A percentile compares a stretch with the other conserved stretches of the same genome.
Conservation (phyloP, 2,797 vertebrate genomes). For the Chloroceryle amazona region DNA sequence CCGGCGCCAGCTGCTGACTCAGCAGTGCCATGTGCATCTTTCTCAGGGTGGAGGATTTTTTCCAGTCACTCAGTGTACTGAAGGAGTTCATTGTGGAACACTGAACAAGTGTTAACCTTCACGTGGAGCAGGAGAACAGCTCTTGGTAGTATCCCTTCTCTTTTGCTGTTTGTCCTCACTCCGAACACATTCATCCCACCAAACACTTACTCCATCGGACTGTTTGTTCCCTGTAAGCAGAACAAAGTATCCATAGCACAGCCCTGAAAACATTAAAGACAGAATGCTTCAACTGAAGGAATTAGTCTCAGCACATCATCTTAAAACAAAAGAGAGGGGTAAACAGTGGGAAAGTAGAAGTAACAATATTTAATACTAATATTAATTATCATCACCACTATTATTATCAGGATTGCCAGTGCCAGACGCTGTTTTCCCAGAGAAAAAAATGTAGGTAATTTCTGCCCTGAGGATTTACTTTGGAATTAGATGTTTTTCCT, state of each 20-base stretch:
- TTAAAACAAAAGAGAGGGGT: background rate
- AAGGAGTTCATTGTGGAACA: background rate
- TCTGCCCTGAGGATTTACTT: background rate
- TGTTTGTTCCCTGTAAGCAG: background rate
- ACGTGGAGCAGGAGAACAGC: background rate
- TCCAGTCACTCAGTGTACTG: background rate
- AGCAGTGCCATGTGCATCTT: background rate
- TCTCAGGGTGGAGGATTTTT: background rate
- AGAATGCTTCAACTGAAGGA: background rate
- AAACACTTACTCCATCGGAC: background rate
- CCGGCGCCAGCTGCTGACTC: background rate
- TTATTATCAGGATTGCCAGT: background rate
- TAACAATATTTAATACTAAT: background rate
- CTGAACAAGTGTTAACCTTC: background rate
- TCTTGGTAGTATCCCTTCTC: background rate
- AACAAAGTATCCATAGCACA: background rate
- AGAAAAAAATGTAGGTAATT: background rate
- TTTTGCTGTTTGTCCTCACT: background rate
- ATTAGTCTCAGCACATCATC: background rate
- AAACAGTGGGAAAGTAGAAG: background rate
- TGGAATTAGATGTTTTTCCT: slow-evolving; percentile 3
- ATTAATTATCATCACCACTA: background rate
- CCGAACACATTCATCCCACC: background rate
- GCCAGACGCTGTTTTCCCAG: background rate
- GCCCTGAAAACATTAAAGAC: background rate